A percentile compares a stretch with the other conserved stretches of the same genome.
phyloP scores from a whole-genome alignment of 2,797 vertebrate species.

The Australoheros facetus region DNA sequence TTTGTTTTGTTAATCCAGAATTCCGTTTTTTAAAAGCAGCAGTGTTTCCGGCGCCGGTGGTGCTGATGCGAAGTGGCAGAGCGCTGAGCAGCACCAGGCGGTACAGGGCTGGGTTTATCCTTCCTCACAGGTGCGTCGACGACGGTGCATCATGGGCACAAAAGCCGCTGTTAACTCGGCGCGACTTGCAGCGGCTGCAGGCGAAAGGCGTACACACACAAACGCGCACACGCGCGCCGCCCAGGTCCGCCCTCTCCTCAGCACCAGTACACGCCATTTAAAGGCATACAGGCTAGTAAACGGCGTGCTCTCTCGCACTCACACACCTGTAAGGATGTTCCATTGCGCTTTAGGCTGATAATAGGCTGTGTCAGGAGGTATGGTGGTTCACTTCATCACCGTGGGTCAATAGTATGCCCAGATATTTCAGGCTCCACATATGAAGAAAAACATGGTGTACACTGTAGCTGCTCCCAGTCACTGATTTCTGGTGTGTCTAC shows the following conservation, averaged over 20 bases:
- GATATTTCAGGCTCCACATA: not conserved
- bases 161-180: slow-evolving; percentile 71
- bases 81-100: slow-evolving; percentile 45
- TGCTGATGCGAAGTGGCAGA: slow-evolving; percentile 30
- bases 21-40: slow-evolving; percentile 18
- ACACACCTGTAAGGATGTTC: not conserved
- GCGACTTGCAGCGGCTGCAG: slow-evolving; percentile 85
- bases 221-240: slow-evolving; percentile 51
- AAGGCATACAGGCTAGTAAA: slow-evolving; percentile 81
- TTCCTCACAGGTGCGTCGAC: slow-evolving; percentile 62
- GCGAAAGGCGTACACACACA: slow-evolving; percentile 47
- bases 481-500: not conserved
- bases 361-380: not conserved
- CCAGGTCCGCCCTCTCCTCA: slow-evolving; percentile 85
- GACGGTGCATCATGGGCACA: slow-evolving; percentile 59
- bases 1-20: slow-evolving; percentile 49
- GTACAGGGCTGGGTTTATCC: slow-evolving; percentile 39
- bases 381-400: not conserved
- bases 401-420: not conserved
- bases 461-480: not conserved
- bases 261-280: slow-evolving; percentile 85
- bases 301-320: slow-evolving; percentile 15
- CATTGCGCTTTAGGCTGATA: not conserved
- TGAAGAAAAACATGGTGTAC: not conserved
- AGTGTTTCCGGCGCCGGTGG: slow-evolving; percentile 14